Evolutionary conservation across 2,113 vertebrate genomes (phyloP).

Genomic region (Athene cunicularia): DNA sequence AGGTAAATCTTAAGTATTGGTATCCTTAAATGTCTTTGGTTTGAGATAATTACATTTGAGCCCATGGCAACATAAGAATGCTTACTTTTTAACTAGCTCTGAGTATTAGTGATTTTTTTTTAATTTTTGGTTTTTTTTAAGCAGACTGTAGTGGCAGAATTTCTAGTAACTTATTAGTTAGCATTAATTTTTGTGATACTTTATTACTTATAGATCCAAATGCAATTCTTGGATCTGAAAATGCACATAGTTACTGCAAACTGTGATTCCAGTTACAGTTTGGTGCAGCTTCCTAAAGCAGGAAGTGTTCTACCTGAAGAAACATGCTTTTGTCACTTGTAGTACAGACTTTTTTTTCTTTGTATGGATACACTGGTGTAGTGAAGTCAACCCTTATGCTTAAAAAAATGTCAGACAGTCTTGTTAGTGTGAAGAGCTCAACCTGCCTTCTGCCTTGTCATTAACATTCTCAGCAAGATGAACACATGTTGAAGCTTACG

Average conservation of each 20-base stretch:
- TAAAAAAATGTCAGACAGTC: background rate
- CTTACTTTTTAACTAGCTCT: background rate
- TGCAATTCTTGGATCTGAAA: background rate
- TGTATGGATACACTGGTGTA: background rate
- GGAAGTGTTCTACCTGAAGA: background rate
- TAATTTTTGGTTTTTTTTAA: too few species aligned
- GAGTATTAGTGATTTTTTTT: background rate
- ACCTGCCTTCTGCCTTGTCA: background rate
- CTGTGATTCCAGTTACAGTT: background rate
- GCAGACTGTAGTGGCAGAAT: background rate
- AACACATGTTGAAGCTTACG: accelerated
- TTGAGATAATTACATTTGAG: background rate
- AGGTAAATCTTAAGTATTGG: background rate
- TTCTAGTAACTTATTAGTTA: background rate
- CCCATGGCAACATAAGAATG: background rate
- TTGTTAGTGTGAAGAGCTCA: background rate
- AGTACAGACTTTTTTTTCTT: background rate
- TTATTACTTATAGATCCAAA: background rate
- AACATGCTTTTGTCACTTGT: background rate
- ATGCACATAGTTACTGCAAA: background rate
- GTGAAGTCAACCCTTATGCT: background rate
- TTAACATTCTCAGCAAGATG: background rate
- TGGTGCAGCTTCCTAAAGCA: background rate
- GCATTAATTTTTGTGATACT: background rate
- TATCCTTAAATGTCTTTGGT: background rate